Evolutionary conservation across 1,140 invertebrate species (phyloP).

Genomic region (Megalopta genalis): DNA sequence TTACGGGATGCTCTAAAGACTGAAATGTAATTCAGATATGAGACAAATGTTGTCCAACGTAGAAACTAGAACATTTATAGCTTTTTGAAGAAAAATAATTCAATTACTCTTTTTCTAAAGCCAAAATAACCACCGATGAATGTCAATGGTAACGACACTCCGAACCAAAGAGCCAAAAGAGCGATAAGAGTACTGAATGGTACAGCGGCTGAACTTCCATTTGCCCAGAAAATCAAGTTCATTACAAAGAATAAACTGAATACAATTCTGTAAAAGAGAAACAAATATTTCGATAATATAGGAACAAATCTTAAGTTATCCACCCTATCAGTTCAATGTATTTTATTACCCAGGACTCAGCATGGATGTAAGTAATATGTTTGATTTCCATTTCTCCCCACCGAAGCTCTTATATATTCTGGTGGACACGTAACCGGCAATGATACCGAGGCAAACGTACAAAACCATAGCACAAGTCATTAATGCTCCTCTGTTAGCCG

Average conservation of each 20-base stretch:
- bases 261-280: conserved; percentile 87
- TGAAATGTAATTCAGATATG: conserved; percentile 74
- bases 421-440: conserved; percentile 97
- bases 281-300: conserved; percentile 33
- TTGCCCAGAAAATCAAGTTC: conserved; percentile 97
- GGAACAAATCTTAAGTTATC: neutral
- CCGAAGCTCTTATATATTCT: conserved; percentile 99
- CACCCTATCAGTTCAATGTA: conserved; percentile 8
- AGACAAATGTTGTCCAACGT: neutral
- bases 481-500: conserved; percentile 97
- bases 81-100: neutral
- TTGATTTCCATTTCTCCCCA: conserved; percentile 98
- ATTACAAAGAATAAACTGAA: conserved; percentile 97
- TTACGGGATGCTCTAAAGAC: conserved; percentile 96
- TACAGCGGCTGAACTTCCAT: conserved; percentile 96
- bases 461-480: conserved; percentile 99
- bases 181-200: conserved; percentile 99
- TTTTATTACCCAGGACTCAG: conserved; percentile 93
- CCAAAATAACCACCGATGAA: conserved; percentile 99
- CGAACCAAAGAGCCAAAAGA: conserved; percentile 97
- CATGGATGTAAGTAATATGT: conserved; percentile 97
- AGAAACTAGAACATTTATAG: neutral
- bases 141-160: conserved; percentile 98
- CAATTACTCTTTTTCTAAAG: conserved; percentile 95
- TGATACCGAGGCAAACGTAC: conserved; percentile 96